Base-by-base conservation (phyloP, 1,140 invertebrate species). In the Cyrtorhinus lividipennis region DNA sequence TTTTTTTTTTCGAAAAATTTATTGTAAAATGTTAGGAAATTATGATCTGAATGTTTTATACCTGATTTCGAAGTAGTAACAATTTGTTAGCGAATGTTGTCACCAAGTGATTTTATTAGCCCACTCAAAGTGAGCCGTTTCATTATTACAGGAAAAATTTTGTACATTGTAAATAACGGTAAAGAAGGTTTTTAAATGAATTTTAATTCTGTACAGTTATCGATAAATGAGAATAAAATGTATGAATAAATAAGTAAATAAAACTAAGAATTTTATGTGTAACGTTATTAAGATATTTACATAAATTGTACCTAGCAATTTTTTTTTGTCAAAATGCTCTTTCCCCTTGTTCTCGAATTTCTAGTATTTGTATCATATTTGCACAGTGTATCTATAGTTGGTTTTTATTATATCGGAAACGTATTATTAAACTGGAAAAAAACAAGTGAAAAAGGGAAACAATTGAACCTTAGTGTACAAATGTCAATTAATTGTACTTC, bases 401-500 rank as follows among this genome's bases (percentile, higher is more conserved):
- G 15, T 15, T 38, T 38, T 38, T 38, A 8, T 38, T 38, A 15
- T 38, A 38, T 38, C 15, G 5, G 30, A 8, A 38, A 38, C 30
- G n/a, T n/a, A n/a, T 68, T 66, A 62, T 44, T 56, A 63, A 67
- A 69, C 63, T 56, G 64, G 63, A 65, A 69, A 68, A 67, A 69
- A 67, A 66, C 68, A 25, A 64, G 56, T 63, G 65, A 61, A 20
- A 64, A 66, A 48, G 65, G 72, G 62, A 68, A 66, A 67, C 58
- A 66, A 67, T 56, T 70, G 71, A 53, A 53, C 48, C 72, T 63
- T 71, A 72, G 68, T 77, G 75, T 77, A 77, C 73, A 76, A 76
- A 76, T 64, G 75, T 77, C 75, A 77, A 77, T 77, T 77, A 75
- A 67, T 69, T 70, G 69, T 65, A 70, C 67, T 62, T 71, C 71